Conservation (phyloP, 2,888 invertebrate species). For the Gnatocerus cornutus region DNA sequence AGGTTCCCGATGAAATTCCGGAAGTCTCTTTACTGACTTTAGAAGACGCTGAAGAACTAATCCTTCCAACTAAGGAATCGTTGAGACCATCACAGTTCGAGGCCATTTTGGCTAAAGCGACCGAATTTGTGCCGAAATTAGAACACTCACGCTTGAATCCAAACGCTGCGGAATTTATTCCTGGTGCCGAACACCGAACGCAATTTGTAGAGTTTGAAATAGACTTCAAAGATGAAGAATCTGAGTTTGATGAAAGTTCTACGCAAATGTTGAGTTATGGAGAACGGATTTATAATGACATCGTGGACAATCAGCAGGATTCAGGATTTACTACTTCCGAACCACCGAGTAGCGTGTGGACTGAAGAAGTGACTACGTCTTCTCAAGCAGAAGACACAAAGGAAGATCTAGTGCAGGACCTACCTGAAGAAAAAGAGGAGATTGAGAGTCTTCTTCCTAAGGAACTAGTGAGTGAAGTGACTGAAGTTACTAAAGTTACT, state of each 20-base stretch:
- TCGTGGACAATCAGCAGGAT: constrained; percentile 57
- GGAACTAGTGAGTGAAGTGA: constrained; percentile 53
- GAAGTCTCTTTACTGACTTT: constrained; percentile 36
- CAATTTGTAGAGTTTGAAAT: constrained; percentile 18
- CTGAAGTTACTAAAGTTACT: constrained; percentile 17
- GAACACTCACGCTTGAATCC: constrained; percentile 66
- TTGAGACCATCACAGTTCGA: constrained; percentile 62
- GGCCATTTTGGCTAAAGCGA: constrained; percentile 63
- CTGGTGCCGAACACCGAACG: constrained; percentile 57
- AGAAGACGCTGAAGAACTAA: constrained; percentile 36
- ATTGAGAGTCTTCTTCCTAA: constrained; percentile 58
- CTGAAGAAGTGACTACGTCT: constrained; percentile 60
- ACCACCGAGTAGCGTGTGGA: constrained; percentile 65
- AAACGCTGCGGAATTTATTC: constrained; percentile 69
- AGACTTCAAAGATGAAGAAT: constrained; percentile 24
- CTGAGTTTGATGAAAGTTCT: constrained; percentile 27
- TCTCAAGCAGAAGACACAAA: constrained; percentile 47
- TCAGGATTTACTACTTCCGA: constrained; percentile 63
- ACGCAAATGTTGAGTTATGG: constrained; percentile 57
- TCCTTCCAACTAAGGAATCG: constrained; percentile 20
- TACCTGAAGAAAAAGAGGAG: constrained; percentile 54
- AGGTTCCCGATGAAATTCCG: constrained; percentile 26
- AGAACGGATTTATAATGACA: constrained; percentile 56
- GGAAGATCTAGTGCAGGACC: constrained; percentile 27
- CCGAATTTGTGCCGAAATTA: constrained; percentile 66